Conservation (phyloP, 92 coral and sea anemone species). For the Virgularia gustaviana region DNA sequence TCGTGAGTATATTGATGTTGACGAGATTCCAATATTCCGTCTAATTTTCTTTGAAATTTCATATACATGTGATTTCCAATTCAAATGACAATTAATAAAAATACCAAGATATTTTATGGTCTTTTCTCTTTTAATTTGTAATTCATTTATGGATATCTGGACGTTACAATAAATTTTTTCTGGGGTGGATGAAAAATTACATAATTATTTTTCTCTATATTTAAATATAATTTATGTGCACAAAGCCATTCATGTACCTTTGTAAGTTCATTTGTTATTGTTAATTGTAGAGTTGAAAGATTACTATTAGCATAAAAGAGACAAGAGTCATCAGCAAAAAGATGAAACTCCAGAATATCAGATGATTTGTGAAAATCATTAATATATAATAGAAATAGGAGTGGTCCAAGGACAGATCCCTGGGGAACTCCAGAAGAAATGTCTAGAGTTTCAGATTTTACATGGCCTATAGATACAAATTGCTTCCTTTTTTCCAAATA, state of each 20-base stretch:
- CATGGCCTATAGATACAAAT: constrained; percentile 33
- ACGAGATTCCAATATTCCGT: constrained; percentile 31
- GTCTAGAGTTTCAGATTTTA: neutral
- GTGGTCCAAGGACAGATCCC: constrained; percentile 45
- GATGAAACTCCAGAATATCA: constrained; percentile 22
- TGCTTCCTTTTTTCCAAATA: constrained; percentile 29
- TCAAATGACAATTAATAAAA: neutral
- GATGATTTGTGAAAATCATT: constrained; percentile 44
- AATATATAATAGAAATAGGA: constrained; percentile 30
- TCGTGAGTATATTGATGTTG: constrained; percentile 2
- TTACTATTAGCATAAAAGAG: constrained; percentile 34
- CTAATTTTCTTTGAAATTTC: neutral
- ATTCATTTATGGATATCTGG: neutral
- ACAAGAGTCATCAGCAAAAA: constrained; percentile 54
- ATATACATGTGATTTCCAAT: neutral
- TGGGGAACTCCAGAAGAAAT: constrained; percentile 43
- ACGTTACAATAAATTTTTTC: neutral
- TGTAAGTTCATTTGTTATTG: no score
- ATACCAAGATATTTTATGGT: neutral
- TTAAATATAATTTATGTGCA: neutral
- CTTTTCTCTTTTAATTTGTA: neutral
- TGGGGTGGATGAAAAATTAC: neutral
- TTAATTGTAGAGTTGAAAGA: constrained; percentile 13
- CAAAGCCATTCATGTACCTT: neutral
- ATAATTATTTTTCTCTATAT: neutral